These are phyloP conservation scores for Motacilla tschutschensis DNA, from an alignment of 2,113 vertebrate genomes.

Conservation along the genomic window DNA sequence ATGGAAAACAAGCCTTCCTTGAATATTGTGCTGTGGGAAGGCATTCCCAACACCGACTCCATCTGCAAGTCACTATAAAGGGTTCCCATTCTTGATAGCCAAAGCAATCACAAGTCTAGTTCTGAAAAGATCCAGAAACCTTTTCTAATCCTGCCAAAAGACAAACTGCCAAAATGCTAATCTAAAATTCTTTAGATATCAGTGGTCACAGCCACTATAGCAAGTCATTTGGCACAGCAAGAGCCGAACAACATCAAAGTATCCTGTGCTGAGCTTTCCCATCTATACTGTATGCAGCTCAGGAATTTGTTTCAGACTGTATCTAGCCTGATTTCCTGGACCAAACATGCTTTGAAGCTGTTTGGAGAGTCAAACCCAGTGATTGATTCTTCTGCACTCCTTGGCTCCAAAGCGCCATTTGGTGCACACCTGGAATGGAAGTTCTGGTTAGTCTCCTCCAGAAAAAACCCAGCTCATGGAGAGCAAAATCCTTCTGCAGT, in stretches of 20 bases:
- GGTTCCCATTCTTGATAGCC: not conserved
- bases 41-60: not conserved
- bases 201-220: not conserved
- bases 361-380: not conserved
- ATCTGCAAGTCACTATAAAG: not conserved
- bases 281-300: not conserved
- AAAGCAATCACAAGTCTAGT: not conserved
- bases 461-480: not conserved
- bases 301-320: not conserved
- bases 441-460: not conserved
- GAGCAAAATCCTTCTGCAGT: not conserved
- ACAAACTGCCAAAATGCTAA: conserved; percentile 2
- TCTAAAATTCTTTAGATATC: conserved; percentile 34
- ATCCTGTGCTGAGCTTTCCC: not conserved
- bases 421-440: not conserved
- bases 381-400: not conserved
- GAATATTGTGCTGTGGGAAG: not conserved
- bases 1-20: not conserved
- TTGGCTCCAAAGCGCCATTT: not conserved
- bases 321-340: not conserved
- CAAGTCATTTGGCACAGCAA: conserved; percentile 2
- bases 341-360: conserved; percentile 6
- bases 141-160: conserved; percentile 18
- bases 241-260: conserved; percentile 15
- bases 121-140: conserved; percentile 36